A percentile compares a stretch with the other conserved stretches of the same genome.
phyloP scores from a whole-genome alignment of 2,113 vertebrate genomes.

The Donacobius atricapilla region DNA sequence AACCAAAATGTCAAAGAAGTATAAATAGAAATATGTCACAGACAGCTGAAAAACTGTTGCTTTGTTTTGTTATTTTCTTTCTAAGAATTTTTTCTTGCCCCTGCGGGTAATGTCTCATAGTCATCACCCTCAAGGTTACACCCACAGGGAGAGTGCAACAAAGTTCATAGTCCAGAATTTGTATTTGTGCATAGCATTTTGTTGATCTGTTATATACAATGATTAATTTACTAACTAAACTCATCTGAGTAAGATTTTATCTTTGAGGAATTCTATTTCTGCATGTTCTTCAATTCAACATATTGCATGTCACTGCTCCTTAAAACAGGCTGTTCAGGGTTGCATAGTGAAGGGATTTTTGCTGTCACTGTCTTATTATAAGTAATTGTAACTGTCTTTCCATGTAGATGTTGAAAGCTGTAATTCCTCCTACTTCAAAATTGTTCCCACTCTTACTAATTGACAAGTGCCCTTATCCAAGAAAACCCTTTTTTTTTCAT shows the following conservation, averaged over 20 bases:
- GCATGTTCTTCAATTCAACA: not conserved
- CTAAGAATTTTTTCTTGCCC: not conserved
- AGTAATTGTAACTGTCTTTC: slow-evolving; percentile 35
- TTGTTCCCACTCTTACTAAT: slow-evolving; percentile 17
- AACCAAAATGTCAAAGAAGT: not conserved
- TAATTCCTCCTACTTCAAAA: slow-evolving; percentile 17
- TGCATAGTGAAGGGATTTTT: slow-evolving; percentile 34
- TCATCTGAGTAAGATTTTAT: not conserved
- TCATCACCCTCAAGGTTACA: not conserved
- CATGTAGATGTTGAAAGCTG: slow-evolving; percentile 1
- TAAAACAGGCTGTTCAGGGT: not conserved
- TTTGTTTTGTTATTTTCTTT: not conserved
- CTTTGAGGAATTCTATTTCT: not conserved
- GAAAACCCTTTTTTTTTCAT: not conserved
- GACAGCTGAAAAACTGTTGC: not conserved
- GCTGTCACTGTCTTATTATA: slow-evolving; percentile 1
- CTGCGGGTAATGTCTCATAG: not conserved
- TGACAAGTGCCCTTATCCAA: slow-evolving; percentile 32
- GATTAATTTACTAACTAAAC: not conserved
- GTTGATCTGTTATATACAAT: not conserved
- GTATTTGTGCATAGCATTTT: not conserved
- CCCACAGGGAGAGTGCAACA: not conserved
- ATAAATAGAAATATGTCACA: not conserved
- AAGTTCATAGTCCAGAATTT: not conserved
- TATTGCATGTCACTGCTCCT: not conserved